A percentile compares a stretch with the other conserved stretches of the same genome.
These are phyloP conservation scores for Callorhinus ursinus DNA, from an alignment of 2,113 vertebrate species.

Conservation along the genomic window DNA sequence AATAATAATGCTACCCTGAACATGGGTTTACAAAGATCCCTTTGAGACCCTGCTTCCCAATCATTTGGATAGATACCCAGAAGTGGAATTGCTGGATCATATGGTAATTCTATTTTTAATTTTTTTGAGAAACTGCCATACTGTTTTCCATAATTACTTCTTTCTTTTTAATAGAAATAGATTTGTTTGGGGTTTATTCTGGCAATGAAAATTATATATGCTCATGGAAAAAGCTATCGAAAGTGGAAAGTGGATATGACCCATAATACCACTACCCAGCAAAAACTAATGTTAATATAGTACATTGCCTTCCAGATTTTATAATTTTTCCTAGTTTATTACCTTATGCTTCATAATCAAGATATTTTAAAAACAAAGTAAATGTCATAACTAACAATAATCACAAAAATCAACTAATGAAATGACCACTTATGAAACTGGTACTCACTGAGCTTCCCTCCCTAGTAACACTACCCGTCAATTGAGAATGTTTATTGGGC, in stretches of 20 bases:
- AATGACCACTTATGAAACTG: not conserved
- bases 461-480: rapidly evolving
- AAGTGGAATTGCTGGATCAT: not conserved
- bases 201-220: not conserved
- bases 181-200: not conserved
- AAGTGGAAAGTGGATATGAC: not conserved
- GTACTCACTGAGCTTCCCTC: not conserved
- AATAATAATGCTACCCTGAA: not conserved
- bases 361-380: not conserved
- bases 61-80: not conserved
- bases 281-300: not conserved
- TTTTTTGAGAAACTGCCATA: not conserved
- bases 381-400: not conserved
- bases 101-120: not conserved
- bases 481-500: not conserved
- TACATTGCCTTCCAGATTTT: not conserved
- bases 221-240: not conserved
- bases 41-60: not conserved
- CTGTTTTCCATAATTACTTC: not conserved
- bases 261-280: not conserved
- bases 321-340: not conserved
- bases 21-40: not conserved
- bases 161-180: not conserved
- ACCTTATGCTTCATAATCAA: not conserved
- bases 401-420: not conserved